Conservation (phyloP, 2,888 invertebrate species). For the Apamea anceps region DNA sequence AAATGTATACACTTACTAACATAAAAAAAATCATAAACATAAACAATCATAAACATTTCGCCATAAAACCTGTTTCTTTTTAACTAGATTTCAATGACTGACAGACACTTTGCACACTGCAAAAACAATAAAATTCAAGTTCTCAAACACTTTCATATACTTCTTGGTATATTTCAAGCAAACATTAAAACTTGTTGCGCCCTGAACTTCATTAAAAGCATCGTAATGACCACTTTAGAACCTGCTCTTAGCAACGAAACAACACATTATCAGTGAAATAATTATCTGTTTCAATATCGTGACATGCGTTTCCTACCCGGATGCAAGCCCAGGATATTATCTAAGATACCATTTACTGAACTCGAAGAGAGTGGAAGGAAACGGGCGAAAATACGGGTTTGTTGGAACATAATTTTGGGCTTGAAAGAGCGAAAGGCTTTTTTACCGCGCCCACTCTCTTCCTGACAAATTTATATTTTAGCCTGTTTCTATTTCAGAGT, state of each 20-base stretch:
- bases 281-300: slow-evolving; percentile 49
- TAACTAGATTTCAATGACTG: neutral
- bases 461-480: slow-evolving; percentile 6
- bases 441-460: neutral
- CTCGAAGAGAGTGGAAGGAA: slow-evolving; percentile 34
- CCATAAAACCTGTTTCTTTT: neutral
- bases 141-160: neutral
- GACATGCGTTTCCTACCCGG: slow-evolving; percentile 65
- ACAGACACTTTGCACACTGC: neutral
- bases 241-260: slow-evolving; percentile 27
- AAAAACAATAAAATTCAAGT: neutral
- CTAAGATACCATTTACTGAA: slow-evolving; percentile 42
- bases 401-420: neutral
- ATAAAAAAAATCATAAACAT: neutral
- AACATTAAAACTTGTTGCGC: slow-evolving; percentile 13
- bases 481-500: slow-evolving; percentile 1
- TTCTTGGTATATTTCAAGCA: neutral
- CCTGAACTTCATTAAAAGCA: slow-evolving; percentile 18
- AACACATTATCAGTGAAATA: slow-evolving; percentile 40
- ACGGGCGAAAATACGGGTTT: slow-evolving; percentile 15
- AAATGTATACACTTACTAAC: neutral
- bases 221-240: slow-evolving; percentile 24
- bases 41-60: neutral
- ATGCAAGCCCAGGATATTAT: slow-evolving; percentile 67
- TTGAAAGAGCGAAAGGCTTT: neutral